Evolutionary conservation across 2,113 vertebrate genomes (phyloP), one percentile per base, ranked within the genome.

Genomic region (Hirundichthys speculiger): DNA sequence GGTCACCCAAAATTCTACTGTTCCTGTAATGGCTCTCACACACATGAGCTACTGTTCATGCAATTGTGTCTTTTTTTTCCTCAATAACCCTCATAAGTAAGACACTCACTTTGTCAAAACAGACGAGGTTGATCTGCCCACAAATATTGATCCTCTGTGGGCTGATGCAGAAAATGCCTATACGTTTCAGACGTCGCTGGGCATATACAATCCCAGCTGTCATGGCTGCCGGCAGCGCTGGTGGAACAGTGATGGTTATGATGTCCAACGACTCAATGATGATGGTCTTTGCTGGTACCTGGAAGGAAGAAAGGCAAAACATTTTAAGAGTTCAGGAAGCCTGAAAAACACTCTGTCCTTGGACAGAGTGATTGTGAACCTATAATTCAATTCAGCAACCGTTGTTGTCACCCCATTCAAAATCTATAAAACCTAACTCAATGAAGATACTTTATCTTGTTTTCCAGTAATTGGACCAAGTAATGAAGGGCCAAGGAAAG

Each of bases 71-170:
- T 46, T 25, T 16, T 5, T 30, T 43, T 22, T 53, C 40, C 40
- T 3, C 14, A 5, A 19, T 22, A 43, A 34, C 30, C 30, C 7
- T 34, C 51, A 7, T 19, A 45, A 38, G 14, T 21, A 0, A 63
- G 11, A 49, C 4, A 55, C 79, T 71, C 49, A 98, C 98, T 94
- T 99, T 99, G 88, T 99, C 98, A 82, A 99, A 99, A 75, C 96
- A 99, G 75, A 99, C 92, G 30, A 99, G 94, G 86, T 99, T 98
- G 77, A 99, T 92, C 79, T 99, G 98, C 38, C 98, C 96, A 72
- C 97, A 99, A 73, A 99, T 98, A 88, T 99, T 99, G 84, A 99
- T 99, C 82, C 97, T 95, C 66, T 99, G 96, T 5, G 98, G 98
- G 71, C 97, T 98, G 86, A 98, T 98, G 76, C 96, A 99, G 92